phyloP scores from a whole-genome alignment of 1,140 invertebrate genomes.

The Tetramorium parvispinum region DNA sequence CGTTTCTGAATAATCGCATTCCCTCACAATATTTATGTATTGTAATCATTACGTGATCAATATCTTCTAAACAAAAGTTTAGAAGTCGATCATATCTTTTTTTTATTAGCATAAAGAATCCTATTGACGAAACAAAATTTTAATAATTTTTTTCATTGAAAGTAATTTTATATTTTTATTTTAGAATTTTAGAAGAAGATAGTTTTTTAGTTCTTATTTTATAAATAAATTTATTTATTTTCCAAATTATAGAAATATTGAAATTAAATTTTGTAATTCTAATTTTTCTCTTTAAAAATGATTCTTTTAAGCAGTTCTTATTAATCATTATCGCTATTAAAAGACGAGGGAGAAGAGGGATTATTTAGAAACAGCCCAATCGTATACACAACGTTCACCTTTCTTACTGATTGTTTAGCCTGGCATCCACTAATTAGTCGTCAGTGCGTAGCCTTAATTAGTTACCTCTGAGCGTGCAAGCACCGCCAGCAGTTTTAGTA shows the following conservation, averaged over 20 bases:
- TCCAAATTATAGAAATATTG: not conserved
- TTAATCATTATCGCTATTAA: not conserved
- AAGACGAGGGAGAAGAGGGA: not conserved
- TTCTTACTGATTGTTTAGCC: constrained; percentile 71
- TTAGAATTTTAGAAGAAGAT: not conserved
- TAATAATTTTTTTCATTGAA: not conserved
- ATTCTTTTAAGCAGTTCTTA: not conserved
- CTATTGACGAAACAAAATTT: not conserved
- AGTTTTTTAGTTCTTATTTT: not conserved
- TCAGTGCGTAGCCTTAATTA: constrained; percentile 82
- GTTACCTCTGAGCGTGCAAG: constrained; percentile 83
- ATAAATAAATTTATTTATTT: not conserved
- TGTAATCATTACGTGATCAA: not conserved
- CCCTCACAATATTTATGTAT: not conserved
- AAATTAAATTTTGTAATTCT: not conserved
- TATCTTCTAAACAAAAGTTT: not conserved
- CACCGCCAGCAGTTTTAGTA: constrained; percentile 77
- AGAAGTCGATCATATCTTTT: not conserved
- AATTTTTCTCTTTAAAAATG: not conserved
- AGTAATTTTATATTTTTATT: not conserved
- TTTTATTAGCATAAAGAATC: not conserved
- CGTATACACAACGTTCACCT: constrained; percentile 56
- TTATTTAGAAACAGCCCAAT: constrained; percentile 31
- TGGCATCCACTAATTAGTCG: constrained; percentile 78
- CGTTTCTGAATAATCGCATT: constrained; percentile 22